phyloP scores from a whole-genome alignment of 2,797 vertebrate species.

The Masticophis lateralis region DNA sequence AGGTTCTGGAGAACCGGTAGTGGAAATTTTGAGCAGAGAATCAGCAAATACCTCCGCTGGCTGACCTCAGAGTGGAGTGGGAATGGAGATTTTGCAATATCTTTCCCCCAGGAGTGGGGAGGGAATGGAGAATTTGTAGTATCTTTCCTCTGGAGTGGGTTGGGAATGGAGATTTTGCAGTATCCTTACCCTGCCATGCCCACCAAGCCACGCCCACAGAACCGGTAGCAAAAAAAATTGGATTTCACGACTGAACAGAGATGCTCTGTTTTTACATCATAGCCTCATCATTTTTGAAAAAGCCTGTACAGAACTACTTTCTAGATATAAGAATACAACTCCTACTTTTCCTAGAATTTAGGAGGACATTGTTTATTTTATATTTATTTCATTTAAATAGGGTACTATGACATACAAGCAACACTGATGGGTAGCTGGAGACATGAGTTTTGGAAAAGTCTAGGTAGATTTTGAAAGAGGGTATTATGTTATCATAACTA shows the following conservation, averaged over 20 bases:
- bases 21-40: no score
- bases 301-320: neutral
- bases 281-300: neutral
- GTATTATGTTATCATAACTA: neutral
- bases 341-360: neutral
- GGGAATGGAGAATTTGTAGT: no score
- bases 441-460: neutral
- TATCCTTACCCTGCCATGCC: no score
- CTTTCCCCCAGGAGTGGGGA: no score
- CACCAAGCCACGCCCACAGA: no score
- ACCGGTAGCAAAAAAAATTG: no score
- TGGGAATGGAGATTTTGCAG: no score
- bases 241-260: neutral
- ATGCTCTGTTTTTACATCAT: neutral
- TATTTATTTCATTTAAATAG: neutral
- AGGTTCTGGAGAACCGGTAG: no score
- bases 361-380: neutral
- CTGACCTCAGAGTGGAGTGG: no score
- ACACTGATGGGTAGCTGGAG: neutral
- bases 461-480: neutral
- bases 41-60: no score
- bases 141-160: no score
- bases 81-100: no score
- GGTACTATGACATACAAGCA: neutral
- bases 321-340: neutral